These are phyloP conservation scores for Albula glossodonta DNA, from an alignment of 2,113 vertebrate species.

Conservation along the genomic window DNA sequence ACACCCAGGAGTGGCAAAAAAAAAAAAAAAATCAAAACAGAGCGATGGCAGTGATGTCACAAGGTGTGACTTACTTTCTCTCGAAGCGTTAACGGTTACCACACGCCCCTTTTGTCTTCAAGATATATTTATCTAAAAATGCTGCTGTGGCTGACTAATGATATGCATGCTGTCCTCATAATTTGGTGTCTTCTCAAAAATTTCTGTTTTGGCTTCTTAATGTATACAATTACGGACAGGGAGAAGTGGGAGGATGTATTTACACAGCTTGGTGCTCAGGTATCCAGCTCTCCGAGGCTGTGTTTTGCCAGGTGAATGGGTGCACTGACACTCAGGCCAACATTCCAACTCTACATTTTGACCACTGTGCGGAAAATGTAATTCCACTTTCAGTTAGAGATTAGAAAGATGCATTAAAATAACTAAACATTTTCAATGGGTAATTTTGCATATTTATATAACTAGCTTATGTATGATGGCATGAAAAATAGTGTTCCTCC, in stretches of 20 bases:
- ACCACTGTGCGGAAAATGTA: background rate
- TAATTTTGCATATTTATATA: background rate
- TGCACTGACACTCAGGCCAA: background rate
- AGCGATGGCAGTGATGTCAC: constrained; percentile 18
- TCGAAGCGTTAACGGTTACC: constrained; percentile 1
- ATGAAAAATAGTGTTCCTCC: background rate
- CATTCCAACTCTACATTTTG: constrained; percentile 3
- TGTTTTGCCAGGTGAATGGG: constrained; percentile 16
- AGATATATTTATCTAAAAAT: constrained; percentile 31
- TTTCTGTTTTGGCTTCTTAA: constrained; percentile 29
- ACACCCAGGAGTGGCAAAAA: background rate
- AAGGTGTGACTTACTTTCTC: constrained; percentile 23
- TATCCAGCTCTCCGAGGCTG: constrained; percentile 5
- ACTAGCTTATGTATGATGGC: background rate
- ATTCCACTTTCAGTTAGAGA: background rate
- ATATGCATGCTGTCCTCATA: constrained; percentile 12
- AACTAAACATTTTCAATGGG: background rate
- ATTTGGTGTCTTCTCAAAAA: constrained; percentile 28
- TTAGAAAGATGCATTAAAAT: background rate
- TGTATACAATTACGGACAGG: constrained; percentile 23
- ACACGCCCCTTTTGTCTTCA: constrained; percentile 20
- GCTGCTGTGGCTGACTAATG: constrained; percentile 23
- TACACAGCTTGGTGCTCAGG: constrained; percentile 12
- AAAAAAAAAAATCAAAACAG: constrained; percentile 8
- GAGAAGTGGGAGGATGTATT: constrained; percentile 25